These are phyloP conservation scores for Caenorhabditis sinica DNA, from an alignment of 2,888 invertebrate genomes.

Conservation along the genomic window DNA sequence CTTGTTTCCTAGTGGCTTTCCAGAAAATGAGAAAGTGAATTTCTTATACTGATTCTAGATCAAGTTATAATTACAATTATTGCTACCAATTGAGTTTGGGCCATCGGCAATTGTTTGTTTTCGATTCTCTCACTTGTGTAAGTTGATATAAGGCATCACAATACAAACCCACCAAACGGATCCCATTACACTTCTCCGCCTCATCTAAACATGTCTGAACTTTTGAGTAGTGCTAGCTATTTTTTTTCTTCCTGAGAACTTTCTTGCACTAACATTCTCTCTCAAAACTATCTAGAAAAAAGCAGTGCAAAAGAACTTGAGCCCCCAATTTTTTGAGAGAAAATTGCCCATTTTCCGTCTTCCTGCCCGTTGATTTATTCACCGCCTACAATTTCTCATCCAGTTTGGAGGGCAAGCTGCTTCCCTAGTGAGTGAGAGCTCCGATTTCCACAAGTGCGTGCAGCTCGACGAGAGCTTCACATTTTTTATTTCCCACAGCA, in stretches of 20 bases:
- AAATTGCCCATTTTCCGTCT: constrained; percentile 41
- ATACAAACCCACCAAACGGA: constrained; percentile 1
- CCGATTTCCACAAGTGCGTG: constrained; percentile 51
- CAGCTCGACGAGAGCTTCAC: constrained; percentile 15
- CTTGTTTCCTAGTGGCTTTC: background rate
- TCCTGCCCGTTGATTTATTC: constrained; percentile 54
- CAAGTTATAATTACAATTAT: background rate
- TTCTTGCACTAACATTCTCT: constrained; percentile 2
- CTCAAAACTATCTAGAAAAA: background rate
- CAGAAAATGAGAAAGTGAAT: background rate
- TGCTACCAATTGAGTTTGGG: background rate
- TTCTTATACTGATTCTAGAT: background rate
- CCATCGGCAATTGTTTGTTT: background rate
- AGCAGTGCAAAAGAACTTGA: constrained; percentile 23
- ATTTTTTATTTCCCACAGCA: constrained; percentile 6
- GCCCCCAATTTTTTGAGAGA: constrained; percentile 36
- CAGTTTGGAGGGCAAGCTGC: constrained; percentile 53
- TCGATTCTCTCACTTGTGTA: background rate
- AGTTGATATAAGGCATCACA: constrained; percentile 37
- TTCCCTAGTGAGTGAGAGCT: constrained; percentile 44
- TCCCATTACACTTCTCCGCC: constrained; percentile 18
- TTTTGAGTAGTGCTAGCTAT: background rate
- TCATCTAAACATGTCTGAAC: constrained; percentile 2
- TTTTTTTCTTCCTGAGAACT: constrained; percentile 7
- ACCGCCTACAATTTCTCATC: constrained; percentile 57